Evolutionary conservation across 1,140 invertebrate genomes (phyloP), one percentile per base, ranked within the genome.

Genomic region (Zelostemma sp.): DNA sequence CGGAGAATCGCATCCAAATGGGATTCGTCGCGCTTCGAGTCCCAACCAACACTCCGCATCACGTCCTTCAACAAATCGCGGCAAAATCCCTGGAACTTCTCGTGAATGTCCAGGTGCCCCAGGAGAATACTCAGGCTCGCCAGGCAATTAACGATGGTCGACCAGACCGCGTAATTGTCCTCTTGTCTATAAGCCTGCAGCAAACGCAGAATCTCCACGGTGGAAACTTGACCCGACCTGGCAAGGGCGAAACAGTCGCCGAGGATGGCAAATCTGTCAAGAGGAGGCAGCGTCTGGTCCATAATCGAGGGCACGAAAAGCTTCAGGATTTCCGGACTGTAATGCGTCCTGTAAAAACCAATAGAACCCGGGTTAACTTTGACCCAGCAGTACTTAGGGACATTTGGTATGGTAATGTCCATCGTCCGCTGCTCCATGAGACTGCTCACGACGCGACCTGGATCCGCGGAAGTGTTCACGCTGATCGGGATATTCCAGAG

Each of bases 231-330:
- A 3, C 96, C 95, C n/a, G 94, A 92, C 85, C 96, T 91, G 1
- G 96, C 92, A 84, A 97, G 88, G 21, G 96, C 95, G 83, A 96
- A 98, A 31, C 98, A 88, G 82, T 99, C 97, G 84, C 96, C 95
- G 19, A 97, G 87, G 3, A 99, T 81, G 3, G 95, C 94, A 18
- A 98, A 89, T 38, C 97, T 90, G 82, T 99, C 97, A 3, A 98
- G 85, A 2, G 95, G 94, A 6, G 35, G 35, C 9, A 38, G 9
- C 14, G 88, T 89, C 61, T 91, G 90, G 74, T 93, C 86, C 56
- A 89, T 88, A 47, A 99, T 92, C 0, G 94, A 93, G 0, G 93
- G 90, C 50, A 96, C 86, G 51, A 99, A 87, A 45, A 90, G 85
- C 17, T 90, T 86, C 38, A 99, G 78, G 89, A 97, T 92, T 1